Percentiles rank a stretch among this genome's conserved stretches.
Conservation (phyloP, 2,888 invertebrate species). For the Drosophila picticornis region DNA sequence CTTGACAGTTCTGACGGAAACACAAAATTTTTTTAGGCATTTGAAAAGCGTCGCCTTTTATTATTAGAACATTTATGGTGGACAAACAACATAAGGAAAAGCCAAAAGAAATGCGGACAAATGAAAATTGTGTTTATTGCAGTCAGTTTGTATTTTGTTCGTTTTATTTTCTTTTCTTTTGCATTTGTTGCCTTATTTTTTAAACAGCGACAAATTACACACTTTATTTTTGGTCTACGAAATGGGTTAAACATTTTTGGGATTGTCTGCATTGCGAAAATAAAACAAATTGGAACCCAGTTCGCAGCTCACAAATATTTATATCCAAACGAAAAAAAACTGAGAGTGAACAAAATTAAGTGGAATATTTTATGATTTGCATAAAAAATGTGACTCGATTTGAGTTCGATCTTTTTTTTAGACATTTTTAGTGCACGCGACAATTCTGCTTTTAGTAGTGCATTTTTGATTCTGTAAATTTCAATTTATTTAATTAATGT, state of each 20-base stretch:
- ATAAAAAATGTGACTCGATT: not conserved
- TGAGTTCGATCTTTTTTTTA: not conserved
- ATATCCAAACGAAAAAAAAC: not conserved
- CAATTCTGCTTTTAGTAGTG: not conserved
- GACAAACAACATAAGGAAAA: conserved; percentile 5
- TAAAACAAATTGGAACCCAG: conserved; percentile 41
- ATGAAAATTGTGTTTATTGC: conserved; percentile 44
- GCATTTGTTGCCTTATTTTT: not conserved
- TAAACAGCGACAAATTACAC: conserved; percentile 47
- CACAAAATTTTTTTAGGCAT: conserved; percentile 55
- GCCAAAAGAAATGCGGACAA: conserved; percentile 21
- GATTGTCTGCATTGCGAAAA: conserved; percentile 39
- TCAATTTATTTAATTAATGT: not conserved
- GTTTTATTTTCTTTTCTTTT: not conserved
- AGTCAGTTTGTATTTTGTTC: conserved; percentile 10
- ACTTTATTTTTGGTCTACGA: conserved; percentile 49
- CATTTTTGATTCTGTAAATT: not conserved
- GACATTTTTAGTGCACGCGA: not conserved
- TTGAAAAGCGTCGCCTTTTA: conserved; percentile 62
- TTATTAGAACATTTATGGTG: conserved; percentile 45
- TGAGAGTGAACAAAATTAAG: not conserved
- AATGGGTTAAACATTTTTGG: conserved; percentile 55
- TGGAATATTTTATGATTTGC: not conserved
- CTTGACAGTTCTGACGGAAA: conserved; percentile 69
- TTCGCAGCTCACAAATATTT: conserved; percentile 10